Conservation (phyloP, 2,888 invertebrate genomes). For the Harpalus rufipes region DNA sequence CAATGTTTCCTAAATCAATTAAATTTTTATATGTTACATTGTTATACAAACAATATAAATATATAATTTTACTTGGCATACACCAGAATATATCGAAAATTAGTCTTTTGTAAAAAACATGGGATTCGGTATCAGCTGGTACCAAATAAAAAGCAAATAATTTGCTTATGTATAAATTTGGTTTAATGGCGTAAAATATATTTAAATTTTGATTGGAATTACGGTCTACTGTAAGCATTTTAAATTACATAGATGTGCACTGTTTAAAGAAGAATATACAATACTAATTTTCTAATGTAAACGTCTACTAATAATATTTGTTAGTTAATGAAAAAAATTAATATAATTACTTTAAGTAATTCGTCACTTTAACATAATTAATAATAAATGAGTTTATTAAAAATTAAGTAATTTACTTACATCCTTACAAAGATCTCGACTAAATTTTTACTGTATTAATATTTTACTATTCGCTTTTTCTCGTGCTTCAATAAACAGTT, state of each 20-base stretch:
- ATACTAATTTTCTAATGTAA: too few relatives aligned
- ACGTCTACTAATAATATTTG: too few relatives aligned
- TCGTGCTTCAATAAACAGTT: too few relatives aligned
- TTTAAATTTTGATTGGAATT: conserved; percentile 3
- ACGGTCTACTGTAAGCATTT: background rate
- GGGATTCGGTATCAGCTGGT: background rate
- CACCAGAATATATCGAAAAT: conserved; percentile 11
- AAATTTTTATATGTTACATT: background rate
- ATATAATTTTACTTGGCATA: conserved; percentile 1
- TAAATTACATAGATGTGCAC: conserved; percentile 3
- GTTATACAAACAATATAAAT: background rate
- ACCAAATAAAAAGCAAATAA: conserved; percentile 6
- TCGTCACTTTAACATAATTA: too few relatives aligned
- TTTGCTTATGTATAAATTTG: conserved; percentile 31
- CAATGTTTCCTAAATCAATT: background rate
- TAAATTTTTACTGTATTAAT: too few relatives aligned
- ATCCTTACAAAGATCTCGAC: too few relatives aligned
- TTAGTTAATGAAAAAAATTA: too few relatives aligned
- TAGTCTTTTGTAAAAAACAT: background rate
- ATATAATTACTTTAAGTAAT: too few relatives aligned
- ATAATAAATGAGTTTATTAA: too few relatives aligned
- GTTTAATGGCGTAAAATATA: conserved; percentile 19
- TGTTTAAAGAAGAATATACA: background rate
- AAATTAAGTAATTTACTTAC: too few relatives aligned
- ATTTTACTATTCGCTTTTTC: too few relatives aligned